These are phyloP conservation scores for Spheniscus humboldti DNA, from an alignment of 2,797 vertebrate species.

Conservation along the genomic window DNA sequence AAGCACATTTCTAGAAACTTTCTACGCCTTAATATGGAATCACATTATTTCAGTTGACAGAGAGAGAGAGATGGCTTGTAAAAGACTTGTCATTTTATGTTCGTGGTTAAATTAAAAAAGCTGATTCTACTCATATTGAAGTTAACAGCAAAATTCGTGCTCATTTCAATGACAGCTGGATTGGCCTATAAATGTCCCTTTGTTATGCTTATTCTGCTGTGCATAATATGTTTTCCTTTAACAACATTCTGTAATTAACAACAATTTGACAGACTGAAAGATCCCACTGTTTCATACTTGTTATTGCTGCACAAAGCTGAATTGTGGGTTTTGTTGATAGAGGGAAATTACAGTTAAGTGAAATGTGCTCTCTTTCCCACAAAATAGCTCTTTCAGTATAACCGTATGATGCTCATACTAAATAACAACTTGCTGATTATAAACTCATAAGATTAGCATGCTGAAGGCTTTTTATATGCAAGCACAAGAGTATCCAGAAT, in stretches of 20 bases:
- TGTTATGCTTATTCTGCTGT: conserved; percentile 45
- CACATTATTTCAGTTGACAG: not conserved
- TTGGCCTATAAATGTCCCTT: conserved; percentile 38
- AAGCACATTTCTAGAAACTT: not conserved
- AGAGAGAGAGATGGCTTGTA: not conserved
- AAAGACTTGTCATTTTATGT: conserved; percentile 2
- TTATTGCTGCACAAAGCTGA: conserved; percentile 26
- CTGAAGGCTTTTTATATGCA: not conserved
- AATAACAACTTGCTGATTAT: conserved; percentile 41
- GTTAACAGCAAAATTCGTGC: conserved; percentile 13
- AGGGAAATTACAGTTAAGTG: conserved; percentile 9
- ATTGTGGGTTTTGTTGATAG: conserved; percentile 36
- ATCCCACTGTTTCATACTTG: conserved; percentile 33
- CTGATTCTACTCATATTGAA: conserved; percentile 11
- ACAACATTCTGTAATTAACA: conserved; percentile 59
- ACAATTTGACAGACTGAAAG: conserved; percentile 47
- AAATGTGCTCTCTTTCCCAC: conserved; percentile 10
- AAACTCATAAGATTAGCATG: not conserved
- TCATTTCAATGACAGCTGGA: conserved; percentile 35
- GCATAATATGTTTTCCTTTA: conserved; percentile 37
- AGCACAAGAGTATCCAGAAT: not conserved
- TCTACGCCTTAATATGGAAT: not conserved
- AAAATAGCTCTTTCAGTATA: conserved; percentile 38
- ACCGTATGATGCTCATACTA: not conserved
- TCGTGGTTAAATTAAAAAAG: not conserved